Evolutionary conservation across 1,140 invertebrate species (phyloP).

Genomic region (Ectropis grisescens): DNA sequence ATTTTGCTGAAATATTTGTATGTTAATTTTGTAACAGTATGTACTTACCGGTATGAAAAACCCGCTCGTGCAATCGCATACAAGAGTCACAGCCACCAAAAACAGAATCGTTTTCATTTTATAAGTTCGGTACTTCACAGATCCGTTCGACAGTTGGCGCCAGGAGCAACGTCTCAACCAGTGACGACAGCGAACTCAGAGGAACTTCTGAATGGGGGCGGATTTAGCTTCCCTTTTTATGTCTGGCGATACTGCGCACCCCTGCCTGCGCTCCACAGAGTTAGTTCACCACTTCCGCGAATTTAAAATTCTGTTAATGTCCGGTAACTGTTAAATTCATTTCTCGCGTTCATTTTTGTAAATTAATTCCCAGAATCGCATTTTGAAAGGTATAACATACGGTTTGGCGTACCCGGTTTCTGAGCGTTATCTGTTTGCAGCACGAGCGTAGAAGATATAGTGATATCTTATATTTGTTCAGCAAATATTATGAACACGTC

Average conservation of each 20-base stretch:
- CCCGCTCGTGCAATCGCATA: conserved; percentile 27
- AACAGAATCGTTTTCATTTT: conserved; percentile 37
- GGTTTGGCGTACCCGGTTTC: neutral
- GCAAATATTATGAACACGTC: conserved; percentile 33
- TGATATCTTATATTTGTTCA: conserved; percentile 25
- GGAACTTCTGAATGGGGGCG: conserved; percentile 46
- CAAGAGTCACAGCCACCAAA: conserved; percentile 24
- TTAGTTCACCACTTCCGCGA: conserved; percentile 18
- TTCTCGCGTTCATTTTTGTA: too few relatives aligned
- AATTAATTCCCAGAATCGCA: neutral
- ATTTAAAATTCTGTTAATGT: too few relatives aligned
- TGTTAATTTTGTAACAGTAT: too few relatives aligned
- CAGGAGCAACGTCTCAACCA: neutral
- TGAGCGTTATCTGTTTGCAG: conserved; percentile 32
- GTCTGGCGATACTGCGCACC: conserved; percentile 45
- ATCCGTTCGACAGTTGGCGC: conserved; percentile 3
- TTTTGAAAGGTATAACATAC: neutral
- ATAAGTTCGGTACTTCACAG: conserved; percentile 16
- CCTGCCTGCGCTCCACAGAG: conserved; percentile 33
- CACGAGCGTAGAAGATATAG: conserved; percentile 35
- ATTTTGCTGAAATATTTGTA: too few relatives aligned
- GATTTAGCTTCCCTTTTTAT: conserved; percentile 44
- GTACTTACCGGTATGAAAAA: conserved; percentile 43
- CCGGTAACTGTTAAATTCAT: too few relatives aligned
- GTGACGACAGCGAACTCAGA: conserved; percentile 29